These are phyloP conservation scores for Drosophila kohkoa DNA, from an alignment of 1,140 invertebrate species.

Conservation along the genomic window DNA sequence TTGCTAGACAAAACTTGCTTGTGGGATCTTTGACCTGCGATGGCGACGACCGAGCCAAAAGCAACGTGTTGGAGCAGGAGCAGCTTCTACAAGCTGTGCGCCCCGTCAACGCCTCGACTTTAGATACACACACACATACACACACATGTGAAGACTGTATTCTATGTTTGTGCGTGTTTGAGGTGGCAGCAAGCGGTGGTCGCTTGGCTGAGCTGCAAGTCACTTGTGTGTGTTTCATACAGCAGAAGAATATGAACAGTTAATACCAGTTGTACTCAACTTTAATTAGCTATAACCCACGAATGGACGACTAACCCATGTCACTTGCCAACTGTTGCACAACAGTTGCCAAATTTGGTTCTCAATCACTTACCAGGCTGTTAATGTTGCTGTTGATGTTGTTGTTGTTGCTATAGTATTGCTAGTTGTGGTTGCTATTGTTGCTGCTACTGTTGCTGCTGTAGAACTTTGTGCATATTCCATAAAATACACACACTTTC, in stretches of 20 bases:
- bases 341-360: slow-evolving; percentile 1
- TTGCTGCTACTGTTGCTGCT: slow-evolving; percentile 40
- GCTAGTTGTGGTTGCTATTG: slow-evolving; percentile 14
- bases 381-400: slow-evolving; percentile 22
- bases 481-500: slow-evolving; percentile 55
- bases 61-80: slow-evolving; percentile 65
- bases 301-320: slow-evolving; percentile 23
- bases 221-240: slow-evolving; percentile 55
- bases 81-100: slow-evolving; percentile 17
- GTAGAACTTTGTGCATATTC: slow-evolving; percentile 60
- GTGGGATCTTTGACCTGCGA: slow-evolving; percentile 80
- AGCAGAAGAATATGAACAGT: slow-evolving; percentile 79
- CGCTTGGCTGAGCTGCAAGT: slow-evolving; percentile 31
- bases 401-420: slow-evolving; percentile 16
- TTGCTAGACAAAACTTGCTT: slow-evolving; percentile 80
- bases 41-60: slow-evolving; percentile 70
- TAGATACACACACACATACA: slow-evolving; percentile 50
- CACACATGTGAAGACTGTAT: not conserved
- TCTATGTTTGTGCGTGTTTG: slow-evolving; percentile 24
- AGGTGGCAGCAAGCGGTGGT: slow-evolving; percentile 74
- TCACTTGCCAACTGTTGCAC: slow-evolving; percentile 11
- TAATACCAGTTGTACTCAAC: slow-evolving; percentile 76
- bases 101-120: slow-evolving; percentile 59
- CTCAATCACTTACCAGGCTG: slow-evolving; percentile 53
- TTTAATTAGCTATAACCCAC: slow-evolving; percentile 57